phyloP scores from a whole-genome alignment of 2,113 vertebrate genomes.

The Willisornis vidua region DNA sequence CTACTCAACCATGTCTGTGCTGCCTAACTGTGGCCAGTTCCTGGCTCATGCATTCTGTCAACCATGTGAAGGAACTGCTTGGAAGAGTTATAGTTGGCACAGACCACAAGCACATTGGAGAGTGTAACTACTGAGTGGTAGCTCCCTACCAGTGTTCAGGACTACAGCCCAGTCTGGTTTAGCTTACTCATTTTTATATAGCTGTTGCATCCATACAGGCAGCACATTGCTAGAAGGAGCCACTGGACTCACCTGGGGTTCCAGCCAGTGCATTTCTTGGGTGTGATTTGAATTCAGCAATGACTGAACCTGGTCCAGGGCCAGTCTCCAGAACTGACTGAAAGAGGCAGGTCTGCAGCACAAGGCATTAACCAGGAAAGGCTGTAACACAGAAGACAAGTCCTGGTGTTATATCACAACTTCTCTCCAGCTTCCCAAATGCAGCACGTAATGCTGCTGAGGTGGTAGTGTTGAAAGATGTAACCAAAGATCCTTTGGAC shows the following conservation, averaged over 20 bases:
- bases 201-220: background rate
- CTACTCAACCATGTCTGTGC: accelerated
- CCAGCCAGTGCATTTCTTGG: background rate
- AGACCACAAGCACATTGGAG: background rate
- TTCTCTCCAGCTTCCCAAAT: background rate
- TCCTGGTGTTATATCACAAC: background rate
- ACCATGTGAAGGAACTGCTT: background rate
- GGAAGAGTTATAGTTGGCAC: background rate
- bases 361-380: background rate
- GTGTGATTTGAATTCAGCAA: background rate
- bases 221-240: background rate
- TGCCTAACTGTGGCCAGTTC: background rate
- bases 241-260: background rate
- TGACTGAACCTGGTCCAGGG: background rate
- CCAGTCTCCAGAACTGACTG: background rate
- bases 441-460: background rate
- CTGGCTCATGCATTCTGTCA: background rate
- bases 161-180: background rate
- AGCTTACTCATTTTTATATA: background rate
- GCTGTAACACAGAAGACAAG: background rate
- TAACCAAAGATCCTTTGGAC: background rate
- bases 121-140: background rate
- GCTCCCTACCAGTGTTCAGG: background rate
- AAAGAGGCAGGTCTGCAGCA: background rate
- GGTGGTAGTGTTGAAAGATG: background rate